Evolutionary conservation across 2,797 vertebrate species (phyloP).

Genomic region (Thripadectes ignobilis): DNA sequence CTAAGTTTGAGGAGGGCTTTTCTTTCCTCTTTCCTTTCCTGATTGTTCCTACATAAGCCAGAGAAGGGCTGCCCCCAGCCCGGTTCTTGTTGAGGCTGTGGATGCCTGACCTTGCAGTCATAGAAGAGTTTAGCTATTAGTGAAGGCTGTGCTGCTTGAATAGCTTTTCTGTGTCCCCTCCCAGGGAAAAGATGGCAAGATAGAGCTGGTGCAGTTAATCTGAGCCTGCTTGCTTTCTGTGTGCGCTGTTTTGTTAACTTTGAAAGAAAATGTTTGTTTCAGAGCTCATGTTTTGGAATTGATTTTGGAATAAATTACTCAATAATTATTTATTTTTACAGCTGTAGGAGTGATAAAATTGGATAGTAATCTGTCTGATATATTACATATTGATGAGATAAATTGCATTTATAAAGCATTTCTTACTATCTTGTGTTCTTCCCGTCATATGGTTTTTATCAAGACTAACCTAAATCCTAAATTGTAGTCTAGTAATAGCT

Average conservation of each 20-base stretch:
- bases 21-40: not conserved
- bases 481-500: not conserved
- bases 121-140: not conserved
- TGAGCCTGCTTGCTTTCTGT: not conserved
- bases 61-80: not conserved
- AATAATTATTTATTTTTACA: not conserved
- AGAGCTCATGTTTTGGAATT: not conserved
- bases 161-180: not conserved
- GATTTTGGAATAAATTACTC: not conserved
- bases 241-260: not conserved
- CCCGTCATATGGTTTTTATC: not conserved
- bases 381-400: not conserved
- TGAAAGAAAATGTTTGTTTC: not conserved
- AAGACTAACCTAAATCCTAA: not conserved
- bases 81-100: not conserved
- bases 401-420: not conserved
- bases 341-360: not conserved
- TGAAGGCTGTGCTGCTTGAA: not conserved
- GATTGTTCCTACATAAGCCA: not conserved
- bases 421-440: not conserved
- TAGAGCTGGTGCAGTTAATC: not conserved
- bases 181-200: not conserved
- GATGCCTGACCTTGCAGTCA: not conserved
- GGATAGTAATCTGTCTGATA: not conserved
- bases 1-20: not conserved